Base-by-base conservation (phyloP, 2,888 invertebrate species). In the Drosophila formosana region DNA sequence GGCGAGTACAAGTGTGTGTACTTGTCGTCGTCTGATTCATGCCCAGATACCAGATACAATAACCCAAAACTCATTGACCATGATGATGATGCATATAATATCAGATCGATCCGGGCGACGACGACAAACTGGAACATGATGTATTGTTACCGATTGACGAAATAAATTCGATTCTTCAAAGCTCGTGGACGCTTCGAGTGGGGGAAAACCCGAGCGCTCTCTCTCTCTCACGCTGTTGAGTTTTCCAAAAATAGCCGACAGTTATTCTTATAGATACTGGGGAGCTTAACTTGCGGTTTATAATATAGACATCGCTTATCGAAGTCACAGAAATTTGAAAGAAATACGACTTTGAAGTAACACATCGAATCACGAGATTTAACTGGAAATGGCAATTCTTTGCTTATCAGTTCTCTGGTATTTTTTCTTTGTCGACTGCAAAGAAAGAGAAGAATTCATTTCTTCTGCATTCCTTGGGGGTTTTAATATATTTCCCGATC, bases 51-150 rank as follows among this genome's bases (percentile, higher is more conserved):
- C 18, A 37, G n/a, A 34, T 26, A 53, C 39, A 18, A 41, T 37
- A 41, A 41, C 45, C 23, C 49, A 55, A 88, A 86, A 76, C 68
- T 52, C 68, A 76, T 66, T 88, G 70, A 67, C 66, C 82, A 86
- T 83, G 74, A 72, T 86, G 82, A 88, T 88, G 72, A 86, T 86
- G 82, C 88, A 82, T 65, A 82, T 65, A 75, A 66, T 77, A 65
- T 51, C 66, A 60, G 47, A 58, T 60, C 65, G 61, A 55, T 43
- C 23, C n/a, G n/a, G 25, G 39, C 18, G 18, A 18, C 63, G 56
- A 56, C 47, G 26, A 70, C 53, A 34, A 72, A 55, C 18, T 52
- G 41, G 23, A 57, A 50, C 64, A 67, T 75, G 61, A 75, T 75
- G 67, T 78, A 78, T 66, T 41, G 32, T 50, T 77, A 46, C 46